These are phyloP conservation scores for Euplagia quadripunctaria DNA, from an alignment of 2,888 invertebrate species.

Conservation along the genomic window DNA sequence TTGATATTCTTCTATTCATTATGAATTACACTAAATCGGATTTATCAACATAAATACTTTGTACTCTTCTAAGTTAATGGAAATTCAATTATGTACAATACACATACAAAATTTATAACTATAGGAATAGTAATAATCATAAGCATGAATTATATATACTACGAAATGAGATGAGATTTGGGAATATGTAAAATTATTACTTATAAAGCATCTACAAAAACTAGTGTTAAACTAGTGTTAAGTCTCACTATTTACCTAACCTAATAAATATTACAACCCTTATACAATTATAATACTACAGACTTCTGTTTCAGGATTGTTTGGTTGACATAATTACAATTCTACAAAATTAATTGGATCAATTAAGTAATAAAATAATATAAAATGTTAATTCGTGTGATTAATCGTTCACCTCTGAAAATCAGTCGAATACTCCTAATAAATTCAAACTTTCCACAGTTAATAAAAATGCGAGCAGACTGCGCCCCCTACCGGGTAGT, in stretches of 20 bases:
- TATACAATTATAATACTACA: conserved; percentile 70
- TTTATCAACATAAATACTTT: conserved; percentile 80
- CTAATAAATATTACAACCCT: conserved; percentile 75
- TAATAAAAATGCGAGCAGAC: conserved; percentile 36
- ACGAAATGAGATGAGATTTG: conserved; percentile 63
- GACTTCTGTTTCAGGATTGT: conserved; percentile 66
- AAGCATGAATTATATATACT: conserved; percentile 58
- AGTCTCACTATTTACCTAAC: conserved; percentile 76
- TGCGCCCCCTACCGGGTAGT: conserved; percentile 16
- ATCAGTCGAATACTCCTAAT: conserved; percentile 26
- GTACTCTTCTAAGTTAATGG: conserved; percentile 84
- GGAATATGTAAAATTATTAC: conserved; percentile 62
- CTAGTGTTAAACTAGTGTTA: conserved; percentile 73
- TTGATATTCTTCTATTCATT: conserved; percentile 52
- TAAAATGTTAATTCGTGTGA: conserved; percentile 45
- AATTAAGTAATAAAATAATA: conserved; percentile 42
- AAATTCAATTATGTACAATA: conserved; percentile 81
- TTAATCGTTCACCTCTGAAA: conserved; percentile 35
- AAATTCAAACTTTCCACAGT: conserved; percentile 8
- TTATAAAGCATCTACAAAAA: conserved; percentile 70
- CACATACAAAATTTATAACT: conserved; percentile 64
- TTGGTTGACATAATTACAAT: conserved; percentile 52
- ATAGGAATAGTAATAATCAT: conserved; percentile 59
- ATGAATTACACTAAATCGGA: conserved; percentile 65
- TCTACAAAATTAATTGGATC: conserved; percentile 44